phyloP scores from a whole-genome alignment of 2,797 vertebrate genomes.

The Serranus cabrilla region DNA sequence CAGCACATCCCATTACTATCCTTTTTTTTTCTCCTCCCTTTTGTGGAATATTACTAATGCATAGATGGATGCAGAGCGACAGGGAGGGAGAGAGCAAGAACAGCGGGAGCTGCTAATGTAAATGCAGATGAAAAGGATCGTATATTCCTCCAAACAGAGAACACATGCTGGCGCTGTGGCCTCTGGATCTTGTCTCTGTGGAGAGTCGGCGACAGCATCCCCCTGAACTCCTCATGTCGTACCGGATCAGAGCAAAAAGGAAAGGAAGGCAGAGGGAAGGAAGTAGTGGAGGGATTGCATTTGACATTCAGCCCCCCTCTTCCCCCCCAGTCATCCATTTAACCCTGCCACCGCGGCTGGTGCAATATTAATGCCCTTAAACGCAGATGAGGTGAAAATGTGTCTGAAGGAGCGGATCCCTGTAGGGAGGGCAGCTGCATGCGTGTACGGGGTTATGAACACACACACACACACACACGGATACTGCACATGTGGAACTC shows the following conservation, averaged over 20 bases:
- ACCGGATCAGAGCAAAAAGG: constrained; percentile 52
- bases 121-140: constrained; percentile 55
- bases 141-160: constrained; percentile 57
- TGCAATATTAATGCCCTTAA: constrained; percentile 93
- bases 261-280: constrained; percentile 29
- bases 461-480: constrained; percentile 42
- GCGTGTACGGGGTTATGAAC: constrained; percentile 70
- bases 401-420: constrained; percentile 84
- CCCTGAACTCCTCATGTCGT: constrained; percentile 56
- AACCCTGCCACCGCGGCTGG: constrained; percentile 85
- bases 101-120: constrained; percentile 44
- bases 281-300: constrained; percentile 70
- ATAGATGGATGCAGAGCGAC: constrained; percentile 24
- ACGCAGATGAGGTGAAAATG: constrained; percentile 89
- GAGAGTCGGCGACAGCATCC: constrained; percentile 46
- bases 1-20: not conserved
- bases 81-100: constrained; percentile 17
- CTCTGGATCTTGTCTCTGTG: constrained; percentile 48
- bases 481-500: constrained; percentile 21
- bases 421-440: constrained; percentile 75
- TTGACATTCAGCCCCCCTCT: constrained; percentile 72
- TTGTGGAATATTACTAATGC: constrained; percentile 34
- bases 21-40: not conserved
- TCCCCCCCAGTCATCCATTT: constrained; percentile 85
- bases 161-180: constrained; percentile 55